Base-by-base conservation (phyloP, 2,888 invertebrate species). In the Bellardia pandia region DNA sequence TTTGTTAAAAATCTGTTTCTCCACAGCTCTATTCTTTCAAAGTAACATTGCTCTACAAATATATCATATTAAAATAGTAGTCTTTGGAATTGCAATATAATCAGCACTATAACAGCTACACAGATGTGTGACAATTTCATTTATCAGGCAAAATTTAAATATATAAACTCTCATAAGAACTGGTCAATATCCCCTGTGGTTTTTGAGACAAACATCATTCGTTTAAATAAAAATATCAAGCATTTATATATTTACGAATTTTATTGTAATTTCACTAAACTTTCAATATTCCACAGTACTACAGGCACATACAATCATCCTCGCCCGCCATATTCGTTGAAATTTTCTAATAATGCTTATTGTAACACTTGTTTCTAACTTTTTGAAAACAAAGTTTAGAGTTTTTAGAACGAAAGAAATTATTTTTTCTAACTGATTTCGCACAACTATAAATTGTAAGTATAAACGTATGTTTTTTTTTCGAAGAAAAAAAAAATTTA, bases 321-420 rank as follows among this genome's bases (percentile, higher is more conserved):
- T 51, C 6, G 23, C 3, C 8, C 40, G 37, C 6, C 42, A 42
- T 60, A 69, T 69, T 69, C 48, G 58, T 71, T 40, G 40, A 48
- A 69, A 69, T 42, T 33, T 76, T 69, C 75, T 60, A 82, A 82
- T 82, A 82, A 75, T 60, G 30, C 75, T 76, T 69, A 76, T 69
- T 76, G 69, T 33, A 82, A 53, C 82, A 82, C 40, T 82, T 71
- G 69, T 42, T 76, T 33, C 62, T 30, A 82, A 82, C 69, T 76
- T 82, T 76, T 37, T 13, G 2, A 33, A 60, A 75, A 82, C 40
- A 69, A 82, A 82, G 23, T 69, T 76, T 62, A 69, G 53, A 69
- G 60, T 76, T 82, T 66, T 11, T 8, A 48, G 13, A 69, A 68
- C 4, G 14, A 56, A 71, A 60, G 13, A 1, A 79, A 72, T 3